Base-by-base conservation (phyloP, 2,888 invertebrate genomes). In the Rhagonycha fulva region DNA sequence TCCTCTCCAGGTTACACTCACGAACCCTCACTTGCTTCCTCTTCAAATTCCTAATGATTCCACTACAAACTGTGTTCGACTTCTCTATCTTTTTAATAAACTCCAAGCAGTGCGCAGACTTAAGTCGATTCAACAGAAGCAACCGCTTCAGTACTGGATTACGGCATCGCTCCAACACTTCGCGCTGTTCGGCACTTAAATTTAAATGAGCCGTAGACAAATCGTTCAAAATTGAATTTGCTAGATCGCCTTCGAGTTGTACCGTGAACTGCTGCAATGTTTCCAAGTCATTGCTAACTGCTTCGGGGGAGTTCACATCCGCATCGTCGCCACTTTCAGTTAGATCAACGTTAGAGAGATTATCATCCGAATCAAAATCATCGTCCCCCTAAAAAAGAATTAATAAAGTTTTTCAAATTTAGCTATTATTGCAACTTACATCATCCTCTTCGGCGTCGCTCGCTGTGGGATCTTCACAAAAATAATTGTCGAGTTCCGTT, bases 51-150 rank as follows among this genome's bases (percentile, higher is more conserved):
- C 23, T 30, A 4, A 63, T 28, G 0, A 71, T 12, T 26, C 63
- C 62, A 0, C 5, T 28, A 12, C 30, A 30, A 32, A 19, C 75
- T 68, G 77, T 79, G 75, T 73, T 82, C 78, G 7, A 71, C 32
- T 4, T 83, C 80, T 69, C 79, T 82, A 32, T 83, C 72, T 80
- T 80, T 83, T 75, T 83, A 81, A 30, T 80, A 81, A 11, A 72
- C 67, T 82, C 79, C 47, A 83, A 80, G 9, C 84, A 76, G 71
- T 83, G 82, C 28, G 82, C 74, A 72, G 82, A 80, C 70, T 84
- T 83, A 10, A 76, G 76, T 30, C 85, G 79, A 78, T 85, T 85
- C 47, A 84, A 75, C 12, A 81, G 62, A 3, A 85, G 75, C 19
- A 84, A 23, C 14, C 81, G 77, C 73, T 81, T 82, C 68, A 85